Conservation (phyloP, 2,888 invertebrate genomes). For the Eupithecia subfuscata region DNA sequence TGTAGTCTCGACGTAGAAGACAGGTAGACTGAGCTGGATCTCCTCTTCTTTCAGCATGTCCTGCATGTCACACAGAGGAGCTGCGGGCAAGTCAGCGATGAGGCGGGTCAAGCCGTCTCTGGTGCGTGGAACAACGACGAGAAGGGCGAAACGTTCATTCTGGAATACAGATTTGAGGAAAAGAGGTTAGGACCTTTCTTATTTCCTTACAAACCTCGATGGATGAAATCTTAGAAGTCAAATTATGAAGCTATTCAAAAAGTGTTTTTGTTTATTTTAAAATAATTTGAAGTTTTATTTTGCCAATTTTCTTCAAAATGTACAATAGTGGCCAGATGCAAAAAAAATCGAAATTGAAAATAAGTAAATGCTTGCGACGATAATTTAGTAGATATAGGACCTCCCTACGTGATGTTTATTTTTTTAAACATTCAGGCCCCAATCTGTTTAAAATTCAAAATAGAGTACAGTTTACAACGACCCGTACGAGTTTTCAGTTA, state of each 20-base stretch:
- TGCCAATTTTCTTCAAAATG: neutral
- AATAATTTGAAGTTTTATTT: neutral
- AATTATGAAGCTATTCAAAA: too few relatives aligned
- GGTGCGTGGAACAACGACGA: constrained; percentile 84
- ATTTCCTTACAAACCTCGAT: neutral
- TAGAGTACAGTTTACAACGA: neutral
- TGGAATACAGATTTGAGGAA: constrained; percentile 50
- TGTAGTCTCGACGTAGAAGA: constrained; percentile 86
- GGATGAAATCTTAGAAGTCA: neutral
- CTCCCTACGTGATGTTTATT: neutral
- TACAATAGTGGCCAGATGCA: neutral
- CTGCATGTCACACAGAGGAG: constrained; percentile 73
- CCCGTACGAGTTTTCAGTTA: neutral
- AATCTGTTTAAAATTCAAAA: too few relatives aligned
- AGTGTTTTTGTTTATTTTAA: neutral
- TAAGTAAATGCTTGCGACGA: neutral
- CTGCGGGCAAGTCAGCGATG: constrained; percentile 80
- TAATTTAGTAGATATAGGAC: too few relatives aligned
- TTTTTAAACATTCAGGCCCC: too few relatives aligned
- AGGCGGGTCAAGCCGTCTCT: constrained; percentile 83
- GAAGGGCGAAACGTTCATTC: constrained; percentile 84
- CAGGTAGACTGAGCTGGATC: constrained; percentile 82
- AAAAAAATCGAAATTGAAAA: neutral
- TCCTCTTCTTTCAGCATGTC: constrained; percentile 73
- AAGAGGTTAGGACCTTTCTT: neutral